Evolutionary conservation across 1,140 invertebrate species (phyloP).

Genomic region (Orius insidiosus): DNA sequence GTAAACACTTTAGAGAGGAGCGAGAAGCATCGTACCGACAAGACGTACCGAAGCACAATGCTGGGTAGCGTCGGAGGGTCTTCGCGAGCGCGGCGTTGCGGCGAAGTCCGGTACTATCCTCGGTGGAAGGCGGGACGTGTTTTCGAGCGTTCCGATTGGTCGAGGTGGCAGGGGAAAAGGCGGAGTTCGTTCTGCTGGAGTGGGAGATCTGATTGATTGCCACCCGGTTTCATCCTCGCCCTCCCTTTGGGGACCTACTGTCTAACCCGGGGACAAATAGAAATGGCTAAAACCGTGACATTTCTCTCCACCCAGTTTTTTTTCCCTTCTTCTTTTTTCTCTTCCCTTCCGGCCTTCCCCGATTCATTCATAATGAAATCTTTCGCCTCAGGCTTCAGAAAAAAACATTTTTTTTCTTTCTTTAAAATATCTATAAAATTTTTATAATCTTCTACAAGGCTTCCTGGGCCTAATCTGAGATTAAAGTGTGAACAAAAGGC

Average conservation of each 20-base stretch:
- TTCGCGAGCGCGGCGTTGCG: not conserved
- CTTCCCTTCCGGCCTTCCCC: not conserved
- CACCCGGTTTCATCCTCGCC: not conserved
- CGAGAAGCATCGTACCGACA: not conserved
- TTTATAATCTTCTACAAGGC: no score
- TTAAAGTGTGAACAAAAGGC: no score
- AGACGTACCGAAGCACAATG: not conserved
- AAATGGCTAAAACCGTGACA: conserved; percentile 11
- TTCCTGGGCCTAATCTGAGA: no score
- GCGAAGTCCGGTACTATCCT: not conserved
- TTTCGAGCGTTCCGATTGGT: not conserved
- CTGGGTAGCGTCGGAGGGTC: not conserved
- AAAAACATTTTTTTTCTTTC: no score
- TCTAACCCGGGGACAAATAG: conserved; percentile 8
- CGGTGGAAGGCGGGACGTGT: not conserved
- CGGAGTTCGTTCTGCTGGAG: not conserved
- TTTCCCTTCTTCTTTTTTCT: not conserved
- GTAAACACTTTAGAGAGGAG: no score
- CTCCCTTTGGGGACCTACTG: conserved; percentile 3
- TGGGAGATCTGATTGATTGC: conserved; percentile 6
- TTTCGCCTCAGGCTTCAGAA: no score
- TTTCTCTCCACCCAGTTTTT: conserved; percentile 8
- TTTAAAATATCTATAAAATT: no score
- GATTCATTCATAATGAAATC: not conserved
- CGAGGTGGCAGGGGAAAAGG: not conserved